phyloP scores from a whole-genome alignment of 2,113 vertebrate genomes.

The Pseudorasbora parva region DNA sequence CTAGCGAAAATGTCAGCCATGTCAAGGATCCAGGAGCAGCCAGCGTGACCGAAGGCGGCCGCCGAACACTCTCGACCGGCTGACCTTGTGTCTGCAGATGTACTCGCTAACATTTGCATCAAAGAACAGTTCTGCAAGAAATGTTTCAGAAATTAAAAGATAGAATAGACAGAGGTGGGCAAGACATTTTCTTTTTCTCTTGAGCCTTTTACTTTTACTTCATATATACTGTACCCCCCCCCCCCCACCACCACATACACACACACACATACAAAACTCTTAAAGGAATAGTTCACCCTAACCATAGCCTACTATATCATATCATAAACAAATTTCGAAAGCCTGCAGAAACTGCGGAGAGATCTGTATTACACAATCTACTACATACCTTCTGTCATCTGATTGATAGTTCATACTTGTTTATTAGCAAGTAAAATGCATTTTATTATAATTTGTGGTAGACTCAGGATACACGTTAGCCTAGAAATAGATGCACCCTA shows the following conservation, averaged over 20 bases:
- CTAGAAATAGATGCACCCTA: too few relatives aligned
- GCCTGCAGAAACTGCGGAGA: too few relatives aligned
- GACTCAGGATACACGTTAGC: too few relatives aligned
- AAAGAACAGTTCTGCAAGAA: constrained; percentile 17
- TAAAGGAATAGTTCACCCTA: too few relatives aligned
- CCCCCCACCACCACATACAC: too few relatives aligned
- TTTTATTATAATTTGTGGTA: too few relatives aligned
- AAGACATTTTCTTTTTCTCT: background rate
- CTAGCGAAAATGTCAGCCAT: constrained; percentile 75
- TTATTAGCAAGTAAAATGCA: too few relatives aligned
- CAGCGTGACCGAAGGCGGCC: constrained; percentile 70
- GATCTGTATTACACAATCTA: too few relatives aligned
- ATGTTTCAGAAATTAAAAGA: background rate
- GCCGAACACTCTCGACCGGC: constrained; percentile 1
- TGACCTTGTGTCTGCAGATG: constrained; percentile 24
- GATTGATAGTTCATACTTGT: too few relatives aligned
- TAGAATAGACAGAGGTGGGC: background rate
- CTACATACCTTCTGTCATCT: too few relatives aligned
- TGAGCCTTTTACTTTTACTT: background rate
- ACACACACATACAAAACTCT: background rate
- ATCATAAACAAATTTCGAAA: too few relatives aligned
- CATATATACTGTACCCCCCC: background rate
- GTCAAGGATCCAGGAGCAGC: constrained; percentile 67
- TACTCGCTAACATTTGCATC: constrained; percentile 28
- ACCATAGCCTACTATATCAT: too few relatives aligned